Conservation (phyloP, 1,140 invertebrate species). For the Brachionus rotundiformis region DNA sequence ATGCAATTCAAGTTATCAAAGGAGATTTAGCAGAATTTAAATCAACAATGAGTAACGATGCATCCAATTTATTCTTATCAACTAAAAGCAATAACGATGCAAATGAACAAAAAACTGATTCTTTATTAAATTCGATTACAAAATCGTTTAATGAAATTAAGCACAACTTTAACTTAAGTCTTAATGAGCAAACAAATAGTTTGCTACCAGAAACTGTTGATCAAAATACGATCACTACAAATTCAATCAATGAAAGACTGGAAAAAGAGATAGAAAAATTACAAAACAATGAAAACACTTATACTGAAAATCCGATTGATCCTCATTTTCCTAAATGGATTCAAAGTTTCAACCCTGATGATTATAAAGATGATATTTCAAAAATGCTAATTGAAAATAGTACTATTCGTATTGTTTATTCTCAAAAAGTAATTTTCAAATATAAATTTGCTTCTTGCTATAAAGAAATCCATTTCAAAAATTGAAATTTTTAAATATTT, state of each 20-base stretch:
- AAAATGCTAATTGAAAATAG: slow-evolving; percentile 19
- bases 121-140: not conserved
- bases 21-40: slow-evolving; percentile 36
- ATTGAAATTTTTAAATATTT: too few relatives aligned
- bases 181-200: too few relatives aligned
- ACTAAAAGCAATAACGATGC: not conserved
- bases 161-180: slow-evolving; percentile 8
- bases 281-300: not conserved
- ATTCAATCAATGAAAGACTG: not conserved
- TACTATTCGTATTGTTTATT: not conserved
- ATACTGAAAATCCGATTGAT: not conserved
- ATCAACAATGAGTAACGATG: slow-evolving; percentile 5
- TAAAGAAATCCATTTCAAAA: too few relatives aligned
- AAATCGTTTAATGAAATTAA: slow-evolving; percentile 24
- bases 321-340: not conserved
- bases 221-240: not conserved
- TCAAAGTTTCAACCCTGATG: not conserved
- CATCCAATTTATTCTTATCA: not conserved
- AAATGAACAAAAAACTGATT: too few relatives aligned
- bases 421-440: slow-evolving; percentile 26
- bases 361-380: slow-evolving; percentile 6
- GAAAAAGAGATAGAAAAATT: not conserved
- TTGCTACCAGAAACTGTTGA: not conserved
- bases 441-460: too few relatives aligned
- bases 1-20: slow-evolving; percentile 29